These are phyloP conservation scores for Nebria brevicollis DNA, from an alignment of 2,888 invertebrate genomes.

Conservation along the genomic window DNA sequence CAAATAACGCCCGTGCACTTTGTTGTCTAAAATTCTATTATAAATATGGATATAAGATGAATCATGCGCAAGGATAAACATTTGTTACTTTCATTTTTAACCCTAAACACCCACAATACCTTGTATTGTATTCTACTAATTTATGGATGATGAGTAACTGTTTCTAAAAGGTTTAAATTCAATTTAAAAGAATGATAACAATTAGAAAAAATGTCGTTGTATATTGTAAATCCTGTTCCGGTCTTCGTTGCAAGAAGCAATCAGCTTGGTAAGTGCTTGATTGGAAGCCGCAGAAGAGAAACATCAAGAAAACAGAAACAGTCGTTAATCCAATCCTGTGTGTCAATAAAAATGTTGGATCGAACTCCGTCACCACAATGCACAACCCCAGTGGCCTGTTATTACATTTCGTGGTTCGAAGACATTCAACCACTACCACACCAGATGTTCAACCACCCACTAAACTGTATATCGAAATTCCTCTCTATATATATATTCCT, in stretches of 20 bases:
- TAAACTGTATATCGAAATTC: too few relatives aligned
- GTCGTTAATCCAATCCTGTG: neutral
- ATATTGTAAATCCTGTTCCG: neutral
- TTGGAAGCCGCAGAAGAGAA: neutral
- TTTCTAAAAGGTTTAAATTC: too few relatives aligned
- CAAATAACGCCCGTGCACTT: neutral
- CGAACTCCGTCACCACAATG: neutral
- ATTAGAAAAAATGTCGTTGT: neutral
- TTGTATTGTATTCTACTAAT: neutral
- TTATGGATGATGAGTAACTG: neutral
- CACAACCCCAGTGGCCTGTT: neutral
- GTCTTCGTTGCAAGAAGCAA: neutral
- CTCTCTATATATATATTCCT: too few relatives aligned
- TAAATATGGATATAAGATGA: neutral
- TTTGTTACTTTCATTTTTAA: conserved; percentile 1
- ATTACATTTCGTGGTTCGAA: neutral
- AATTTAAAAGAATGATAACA: neutral
- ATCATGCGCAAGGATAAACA: neutral
- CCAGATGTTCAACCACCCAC: neutral
- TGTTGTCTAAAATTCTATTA: neutral
- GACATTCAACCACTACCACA: neutral
- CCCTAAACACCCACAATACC: neutral
- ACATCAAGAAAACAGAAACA: neutral
- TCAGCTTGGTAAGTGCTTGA: neutral
- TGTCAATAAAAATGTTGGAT: conserved; percentile 1